Base-by-base conservation (phyloP, 2,113 vertebrate species). In the Ictalurus furcatus region DNA sequence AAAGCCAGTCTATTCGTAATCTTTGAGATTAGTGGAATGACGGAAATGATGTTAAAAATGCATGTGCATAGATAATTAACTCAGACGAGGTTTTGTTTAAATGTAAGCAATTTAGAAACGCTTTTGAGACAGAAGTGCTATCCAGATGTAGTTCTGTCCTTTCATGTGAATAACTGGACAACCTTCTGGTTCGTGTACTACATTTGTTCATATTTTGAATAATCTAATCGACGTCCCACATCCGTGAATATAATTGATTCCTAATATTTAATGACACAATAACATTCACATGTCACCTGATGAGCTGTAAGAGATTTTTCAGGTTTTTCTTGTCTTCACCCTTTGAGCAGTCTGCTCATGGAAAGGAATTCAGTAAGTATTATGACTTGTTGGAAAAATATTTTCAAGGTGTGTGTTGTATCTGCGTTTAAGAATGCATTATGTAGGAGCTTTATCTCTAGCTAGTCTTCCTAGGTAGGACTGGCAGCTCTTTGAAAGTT, bases 401-500 rank as follows among this genome's bases (percentile, higher is more conserved):
- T 34, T 71, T n/a, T 74, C 71, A 74, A 21, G 71, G 34, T 40
- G 17, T 74, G 16, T 21, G 7, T 40, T 21, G 30, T 40, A 37
- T 74, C 71, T 74, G 71, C 21, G 34, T 11, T 74, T 48, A 17
- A 48, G 37, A 44, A 25, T 12, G 19, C 74, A 25, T 48, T 7
- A 54, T 54, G 44, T 7, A 79, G 25, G 25, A 54, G 12, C 40
- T 44, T n/a, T 54, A 19, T 82, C 25, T 82, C n/a, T 11, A 34
- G 8, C 25, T 79, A 6, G 25, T 25, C 48, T 5, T 5, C 71
- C 84, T 85, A 88, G 56, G 90, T 89, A 25, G 86, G 44, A 85
- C 81, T 91, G 88, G 85, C 56, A 87, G 71, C 88, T 84, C 63
- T 81, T 87, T 65, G 56, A 63, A 87, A 79, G 84, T 78, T 88